phyloP scores from a whole-genome alignment of 2,888 invertebrate genomes.

The Noctua comes region DNA sequence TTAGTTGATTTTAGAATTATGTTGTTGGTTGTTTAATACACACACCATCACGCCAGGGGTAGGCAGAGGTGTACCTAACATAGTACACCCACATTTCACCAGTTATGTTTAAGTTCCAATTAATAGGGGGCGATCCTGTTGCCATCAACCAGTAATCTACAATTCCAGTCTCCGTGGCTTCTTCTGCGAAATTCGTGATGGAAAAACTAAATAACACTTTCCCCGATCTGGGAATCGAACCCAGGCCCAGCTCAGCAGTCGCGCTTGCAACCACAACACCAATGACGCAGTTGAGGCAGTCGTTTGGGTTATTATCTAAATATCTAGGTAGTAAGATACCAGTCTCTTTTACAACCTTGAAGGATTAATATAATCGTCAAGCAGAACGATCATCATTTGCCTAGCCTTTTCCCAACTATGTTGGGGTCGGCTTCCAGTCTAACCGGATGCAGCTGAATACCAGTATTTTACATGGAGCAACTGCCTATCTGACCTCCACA shows the following conservation, averaged over 20 bases:
- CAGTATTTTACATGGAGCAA: too few relatives aligned
- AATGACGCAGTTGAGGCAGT: not conserved
- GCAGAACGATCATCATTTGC: not conserved
- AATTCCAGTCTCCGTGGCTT: not conserved
- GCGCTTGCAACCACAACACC: not conserved
- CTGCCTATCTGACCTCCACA: too few relatives aligned
- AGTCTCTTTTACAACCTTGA: not conserved
- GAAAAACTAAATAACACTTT: not conserved
- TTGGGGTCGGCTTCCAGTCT: too few relatives aligned
- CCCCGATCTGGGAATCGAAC: not conserved
- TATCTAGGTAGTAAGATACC: not conserved
- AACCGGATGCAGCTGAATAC: too few relatives aligned
- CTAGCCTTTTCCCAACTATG: too few relatives aligned
- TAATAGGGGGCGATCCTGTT: not conserved
- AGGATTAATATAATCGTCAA: not conserved
- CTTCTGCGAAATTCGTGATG: not conserved
- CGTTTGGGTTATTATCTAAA: not conserved
- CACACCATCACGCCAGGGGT: not conserved
- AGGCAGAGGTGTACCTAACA: not conserved
- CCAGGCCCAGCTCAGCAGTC: not conserved
- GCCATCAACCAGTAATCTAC: not conserved
- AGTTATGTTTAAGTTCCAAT: not conserved
- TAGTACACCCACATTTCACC: not conserved
- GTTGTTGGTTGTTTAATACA: not conserved
- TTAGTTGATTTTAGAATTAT: conserved; percentile 1